Conservation (phyloP, 2,113 vertebrate genomes). For the Indri indri region DNA sequence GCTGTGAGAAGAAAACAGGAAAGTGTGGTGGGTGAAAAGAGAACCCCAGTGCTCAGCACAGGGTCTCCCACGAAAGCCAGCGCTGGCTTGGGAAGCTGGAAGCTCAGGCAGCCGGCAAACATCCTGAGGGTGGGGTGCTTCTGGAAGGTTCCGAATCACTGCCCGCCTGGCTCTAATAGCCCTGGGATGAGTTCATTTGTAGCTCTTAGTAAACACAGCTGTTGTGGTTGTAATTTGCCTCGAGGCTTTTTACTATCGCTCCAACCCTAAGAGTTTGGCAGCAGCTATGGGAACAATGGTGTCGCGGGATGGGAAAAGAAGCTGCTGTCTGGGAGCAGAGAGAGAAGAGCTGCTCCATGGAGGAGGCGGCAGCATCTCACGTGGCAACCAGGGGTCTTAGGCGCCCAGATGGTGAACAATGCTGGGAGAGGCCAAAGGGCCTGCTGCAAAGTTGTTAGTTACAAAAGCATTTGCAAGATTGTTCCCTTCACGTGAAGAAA, state of each 20-base stretch:
- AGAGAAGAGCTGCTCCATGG: not conserved
- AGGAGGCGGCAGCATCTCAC: not conserved
- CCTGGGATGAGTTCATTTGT: constrained; percentile 58
- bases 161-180: not conserved
- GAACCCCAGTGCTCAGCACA: not conserved
- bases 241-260: constrained; percentile 64
- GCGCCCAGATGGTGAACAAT: not conserved
- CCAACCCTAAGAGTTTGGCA: constrained; percentile 55
- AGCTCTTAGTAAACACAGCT: constrained; percentile 77
- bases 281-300: constrained; percentile 20
- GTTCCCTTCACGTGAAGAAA: not conserved
- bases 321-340: not conserved
- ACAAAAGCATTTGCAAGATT: not conserved
- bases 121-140: constrained; percentile 29
- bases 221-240: constrained; percentile 71
- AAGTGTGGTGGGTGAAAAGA: not conserved
- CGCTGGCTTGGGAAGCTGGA: not conserved
- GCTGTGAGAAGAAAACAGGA: not conserved
- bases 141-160: constrained; percentile 15
- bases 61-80: constrained; percentile 1
- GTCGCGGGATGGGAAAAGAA: constrained; percentile 21
- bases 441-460: not conserved
- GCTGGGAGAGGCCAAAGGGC: not conserved
- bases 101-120: constrained; percentile 1
- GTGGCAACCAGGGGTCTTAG: not conserved